Evolutionary conservation across 2,888 invertebrate species (phyloP).

Genomic region (Perizoma affinitatum): DNA sequence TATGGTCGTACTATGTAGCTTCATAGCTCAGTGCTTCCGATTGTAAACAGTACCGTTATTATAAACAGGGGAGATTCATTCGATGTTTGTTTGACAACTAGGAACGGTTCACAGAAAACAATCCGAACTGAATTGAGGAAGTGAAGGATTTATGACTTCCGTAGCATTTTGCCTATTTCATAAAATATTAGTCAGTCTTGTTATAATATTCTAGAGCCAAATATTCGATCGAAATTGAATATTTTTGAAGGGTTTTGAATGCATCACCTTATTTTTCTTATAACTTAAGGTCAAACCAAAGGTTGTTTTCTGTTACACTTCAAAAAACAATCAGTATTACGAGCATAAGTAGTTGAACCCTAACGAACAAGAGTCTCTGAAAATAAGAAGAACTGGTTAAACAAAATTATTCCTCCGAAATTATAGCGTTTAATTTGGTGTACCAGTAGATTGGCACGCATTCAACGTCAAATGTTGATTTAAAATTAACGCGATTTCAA

Average conservation of each 20-base stretch:
- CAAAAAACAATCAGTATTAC: no score
- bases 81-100: conserved; percentile 35
- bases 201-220: background rate
- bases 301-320: no score
- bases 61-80: conserved; percentile 35
- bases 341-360: no score
- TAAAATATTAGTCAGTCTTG: background rate
- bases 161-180: conserved; percentile 1
- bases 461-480: conserved; percentile 56
- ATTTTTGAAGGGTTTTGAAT: no score
- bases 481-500: conserved; percentile 44
- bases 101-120: conserved; percentile 26
- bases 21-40: conserved; percentile 18
- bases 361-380: background rate
- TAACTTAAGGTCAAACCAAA: no score
- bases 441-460: conserved; percentile 54
- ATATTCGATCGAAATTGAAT: no score
- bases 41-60: conserved; percentile 23
- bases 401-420: conserved; percentile 13
- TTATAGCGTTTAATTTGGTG: conserved; percentile 29
- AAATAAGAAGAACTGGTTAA: background rate
- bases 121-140: conserved; percentile 17
- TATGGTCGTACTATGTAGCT: conserved; percentile 10
- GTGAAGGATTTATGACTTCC: conserved; percentile 17
- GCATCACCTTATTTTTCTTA: no score